Percentiles rank a stretch among this genome's conserved stretches.
These are phyloP conservation scores for Drosophila chauvacae DNA, from an alignment of 1,140 invertebrate species.

Conservation along the genomic window DNA sequence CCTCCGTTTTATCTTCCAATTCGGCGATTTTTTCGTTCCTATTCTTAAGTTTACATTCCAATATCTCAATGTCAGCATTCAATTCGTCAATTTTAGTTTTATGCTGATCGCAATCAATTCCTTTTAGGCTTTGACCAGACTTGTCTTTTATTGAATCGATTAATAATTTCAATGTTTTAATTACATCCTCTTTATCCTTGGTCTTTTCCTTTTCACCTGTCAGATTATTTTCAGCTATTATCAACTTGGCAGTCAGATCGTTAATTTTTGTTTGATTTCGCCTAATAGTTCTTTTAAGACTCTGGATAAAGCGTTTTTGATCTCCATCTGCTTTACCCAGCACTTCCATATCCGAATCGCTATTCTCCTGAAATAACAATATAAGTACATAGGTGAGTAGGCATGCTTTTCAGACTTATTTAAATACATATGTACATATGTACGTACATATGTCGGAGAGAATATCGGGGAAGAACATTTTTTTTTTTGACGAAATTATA, in stretches of 20 bases:
- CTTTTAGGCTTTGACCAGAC: not conserved
- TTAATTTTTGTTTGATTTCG: not conserved
- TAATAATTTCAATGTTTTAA: slow-evolving; percentile 5
- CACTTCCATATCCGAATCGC: not conserved
- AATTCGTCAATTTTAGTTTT: slow-evolving; percentile 4
- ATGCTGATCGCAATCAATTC: not conserved
- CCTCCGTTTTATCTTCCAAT: not conserved
- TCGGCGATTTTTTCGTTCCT: not conserved
- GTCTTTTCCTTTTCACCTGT: slow-evolving; percentile 1
- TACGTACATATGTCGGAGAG: too few relatives aligned
- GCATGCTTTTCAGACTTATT: not conserved
- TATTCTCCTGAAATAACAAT: slow-evolving; percentile 1
- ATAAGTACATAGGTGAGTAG: not conserved
- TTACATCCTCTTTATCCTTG: slow-evolving; percentile 1
- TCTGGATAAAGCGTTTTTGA: not conserved
- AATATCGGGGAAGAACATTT: too few relatives aligned
- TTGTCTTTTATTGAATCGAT: not conserved
- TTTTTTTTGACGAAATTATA: too few relatives aligned
- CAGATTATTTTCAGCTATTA: not conserved
- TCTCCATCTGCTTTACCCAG: not conserved
- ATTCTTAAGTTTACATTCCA: slow-evolving; percentile 6
- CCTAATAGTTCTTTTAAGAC: not conserved
- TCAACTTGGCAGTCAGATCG: not conserved
- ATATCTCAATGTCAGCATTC: not conserved
- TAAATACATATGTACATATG: too few relatives aligned